Evolutionary conservation across 2,888 invertebrate genomes (phyloP), one percentile per base, ranked within the genome.

Genomic region (Adelphocoris suturalis): DNA sequence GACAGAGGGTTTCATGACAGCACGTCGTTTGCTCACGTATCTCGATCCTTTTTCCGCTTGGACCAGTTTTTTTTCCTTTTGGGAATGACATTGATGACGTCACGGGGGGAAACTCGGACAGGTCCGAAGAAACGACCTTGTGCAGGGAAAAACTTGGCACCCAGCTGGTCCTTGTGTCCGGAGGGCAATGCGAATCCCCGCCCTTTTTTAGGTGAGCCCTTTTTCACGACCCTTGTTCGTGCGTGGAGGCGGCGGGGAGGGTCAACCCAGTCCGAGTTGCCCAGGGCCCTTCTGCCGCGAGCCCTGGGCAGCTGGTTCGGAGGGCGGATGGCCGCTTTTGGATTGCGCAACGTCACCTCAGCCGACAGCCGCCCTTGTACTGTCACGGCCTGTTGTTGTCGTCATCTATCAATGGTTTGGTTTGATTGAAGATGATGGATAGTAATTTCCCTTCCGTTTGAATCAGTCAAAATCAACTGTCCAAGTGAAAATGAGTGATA

Each of bases 91-190:
- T 27, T 23, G 19, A 27, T 68, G 68, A 68, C 68, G 68, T 68
- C 68, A 68, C 27, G 5, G 11, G 27, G 27, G 68, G 68, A 68
- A 68, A 68, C 68, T 27, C 68, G 68, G 23, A 68, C 68, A 68
- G 68, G 68, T 23, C 27, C 68, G 68, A 68, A 68, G 23, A 23
- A n/a, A 68, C 68, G 68, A 19, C 68, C 68, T 68, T 68, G 68
- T 37, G 37, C 7, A 23, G 27, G 68, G 23, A 68, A 68, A 68
- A 68, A 7, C 11, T 19, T 7, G 9, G 61, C 0, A 4, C 27
- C 27, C 19, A 68, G 68, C 23, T 68, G 68, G 23, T 16, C 57
- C 0, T 0, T 16, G 57, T 5, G n/a, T 7, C n/a, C 48, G 48
- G 9, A 57, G 57, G 57, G 13, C 16, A 57, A 19, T 61, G 61